Percentiles rank a stretch among this genome's conserved stretches.
Evolutionary conservation across 2,888 invertebrate species (phyloP).

Genomic region (Polydrusus tereticollis): DNA sequence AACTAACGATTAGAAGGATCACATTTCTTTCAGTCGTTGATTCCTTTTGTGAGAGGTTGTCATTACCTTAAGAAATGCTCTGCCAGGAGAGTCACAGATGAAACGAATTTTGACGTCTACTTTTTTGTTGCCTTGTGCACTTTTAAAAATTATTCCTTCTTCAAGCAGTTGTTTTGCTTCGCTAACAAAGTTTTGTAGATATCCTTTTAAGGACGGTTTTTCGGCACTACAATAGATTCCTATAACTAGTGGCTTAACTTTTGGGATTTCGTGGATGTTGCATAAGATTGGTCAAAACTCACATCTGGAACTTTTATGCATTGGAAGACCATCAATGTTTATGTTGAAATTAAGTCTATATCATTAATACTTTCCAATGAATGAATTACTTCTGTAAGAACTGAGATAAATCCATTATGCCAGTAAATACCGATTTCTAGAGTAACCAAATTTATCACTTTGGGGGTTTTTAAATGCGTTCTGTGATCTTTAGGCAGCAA

Average conservation of each 20-base stretch:
- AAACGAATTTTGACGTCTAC: too few relatives aligned
- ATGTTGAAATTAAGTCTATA: neutral
- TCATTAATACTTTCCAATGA: neutral
- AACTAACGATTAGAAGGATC: too few relatives aligned
- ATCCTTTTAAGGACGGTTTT: neutral
- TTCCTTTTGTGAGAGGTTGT: too few relatives aligned
- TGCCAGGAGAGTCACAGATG: too few relatives aligned
- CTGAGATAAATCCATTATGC: neutral
- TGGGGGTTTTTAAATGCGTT: conserved; percentile 15
- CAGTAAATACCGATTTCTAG: conserved; percentile 9
- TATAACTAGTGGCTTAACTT: neutral
- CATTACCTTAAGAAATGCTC: too few relatives aligned
- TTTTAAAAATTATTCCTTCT: neutral
- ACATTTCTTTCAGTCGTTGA: too few relatives aligned
- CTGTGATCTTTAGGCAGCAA: conserved; percentile 27
- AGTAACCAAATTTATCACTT: conserved; percentile 4
- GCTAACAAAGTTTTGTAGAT: neutral
- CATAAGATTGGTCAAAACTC: neutral
- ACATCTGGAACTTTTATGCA: neutral
- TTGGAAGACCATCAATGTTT: neutral
- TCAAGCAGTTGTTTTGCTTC: neutral
- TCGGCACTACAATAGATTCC: neutral
- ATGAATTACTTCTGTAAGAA: neutral
- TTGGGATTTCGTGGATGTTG: neutral
- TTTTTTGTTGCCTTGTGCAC: too few relatives aligned